phyloP scores from a whole-genome alignment of 2,113 vertebrate species.

The Xiphophorus couchianus region DNA sequence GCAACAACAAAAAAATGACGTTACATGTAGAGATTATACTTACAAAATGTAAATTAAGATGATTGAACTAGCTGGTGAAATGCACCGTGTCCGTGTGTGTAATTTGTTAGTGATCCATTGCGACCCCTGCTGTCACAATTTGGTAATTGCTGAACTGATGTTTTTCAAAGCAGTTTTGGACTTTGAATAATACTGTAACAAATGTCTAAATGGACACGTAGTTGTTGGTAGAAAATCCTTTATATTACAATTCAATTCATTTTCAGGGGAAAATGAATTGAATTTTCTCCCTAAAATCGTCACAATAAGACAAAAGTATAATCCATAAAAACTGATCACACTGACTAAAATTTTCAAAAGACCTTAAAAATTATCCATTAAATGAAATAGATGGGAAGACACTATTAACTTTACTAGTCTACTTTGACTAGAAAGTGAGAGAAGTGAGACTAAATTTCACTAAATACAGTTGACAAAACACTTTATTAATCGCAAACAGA shows the following conservation, averaged over 20 bases:
- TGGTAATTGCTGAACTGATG: not conserved
- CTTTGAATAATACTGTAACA: not conserved
- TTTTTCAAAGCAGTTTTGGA: not conserved
- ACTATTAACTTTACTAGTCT: not conserved
- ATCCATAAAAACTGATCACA: not conserved
- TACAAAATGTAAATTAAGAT: not conserved
- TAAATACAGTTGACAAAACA: too few species aligned
- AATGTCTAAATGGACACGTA: not conserved
- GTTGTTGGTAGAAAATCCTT: too few species aligned
- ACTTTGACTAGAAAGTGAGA: not conserved
- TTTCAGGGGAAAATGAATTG: not conserved
- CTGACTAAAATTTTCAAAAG: too few species aligned
- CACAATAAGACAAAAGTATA: not conserved
- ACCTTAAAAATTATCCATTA: too few species aligned
- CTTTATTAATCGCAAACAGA: too few species aligned
- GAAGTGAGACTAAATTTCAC: too few species aligned
- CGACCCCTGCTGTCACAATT: conserved; percentile 59
- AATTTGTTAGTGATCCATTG: conserved; percentile 3
- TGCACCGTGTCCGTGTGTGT: too few species aligned
- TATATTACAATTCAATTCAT: not conserved
- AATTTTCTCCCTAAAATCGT: not conserved
- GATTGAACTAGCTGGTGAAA: too few species aligned
- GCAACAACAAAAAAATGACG: not conserved
- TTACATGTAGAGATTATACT: not conserved
- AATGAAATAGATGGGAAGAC: not conserved